Evolutionary conservation across 2,888 invertebrate species (phyloP).

Genomic region (Sturmia bella): DNA sequence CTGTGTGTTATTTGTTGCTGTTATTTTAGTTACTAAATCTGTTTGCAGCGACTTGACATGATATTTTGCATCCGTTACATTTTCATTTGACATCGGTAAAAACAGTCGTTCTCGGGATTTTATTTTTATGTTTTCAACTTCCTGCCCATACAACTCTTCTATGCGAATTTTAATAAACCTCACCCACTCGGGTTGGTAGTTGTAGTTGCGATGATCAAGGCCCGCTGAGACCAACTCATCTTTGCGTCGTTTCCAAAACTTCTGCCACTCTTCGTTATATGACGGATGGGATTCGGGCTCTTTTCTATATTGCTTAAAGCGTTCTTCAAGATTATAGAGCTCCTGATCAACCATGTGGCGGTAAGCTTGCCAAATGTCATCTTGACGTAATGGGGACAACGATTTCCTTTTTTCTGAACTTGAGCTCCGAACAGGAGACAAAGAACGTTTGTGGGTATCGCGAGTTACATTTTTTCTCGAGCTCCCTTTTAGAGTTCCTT

Average conservation of each 20-base stretch:
- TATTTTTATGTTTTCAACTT: slow-evolving; percentile 83
- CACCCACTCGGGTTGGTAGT: slow-evolving; percentile 94
- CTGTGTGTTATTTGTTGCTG: not conserved
- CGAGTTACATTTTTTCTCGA: slow-evolving; percentile 1
- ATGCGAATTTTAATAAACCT: slow-evolving; percentile 90
- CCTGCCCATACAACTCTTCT: slow-evolving; percentile 88
- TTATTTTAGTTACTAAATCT: not conserved
- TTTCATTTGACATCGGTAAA: slow-evolving; percentile 77
- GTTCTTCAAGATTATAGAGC: slow-evolving; percentile 81
- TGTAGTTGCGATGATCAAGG: slow-evolving; percentile 87
- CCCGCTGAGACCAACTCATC: slow-evolving; percentile 84
- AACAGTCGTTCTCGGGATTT: slow-evolving; percentile 75
- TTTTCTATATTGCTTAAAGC: slow-evolving; percentile 83
- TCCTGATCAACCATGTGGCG: slow-evolving; percentile 78
- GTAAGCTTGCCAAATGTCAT: slow-evolving; percentile 79
- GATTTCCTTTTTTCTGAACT: slow-evolving; percentile 71
- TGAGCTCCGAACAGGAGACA: not conserved
- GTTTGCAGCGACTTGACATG: slow-evolving; percentile 84
- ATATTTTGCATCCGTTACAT: slow-evolving; percentile 80
- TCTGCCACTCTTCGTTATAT: slow-evolving; percentile 93
- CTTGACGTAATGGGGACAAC: slow-evolving; percentile 76
- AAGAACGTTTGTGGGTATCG: slow-evolving; percentile 22
- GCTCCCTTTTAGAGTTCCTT: slow-evolving; percentile 70
- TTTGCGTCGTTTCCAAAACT: slow-evolving; percentile 91
- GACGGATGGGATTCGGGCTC: slow-evolving; percentile 93